A percentile compares a stretch with the other conserved stretches of the same genome.
Conservation (phyloP, 2,888 invertebrate genomes). For the Cephonodes hylas region DNA sequence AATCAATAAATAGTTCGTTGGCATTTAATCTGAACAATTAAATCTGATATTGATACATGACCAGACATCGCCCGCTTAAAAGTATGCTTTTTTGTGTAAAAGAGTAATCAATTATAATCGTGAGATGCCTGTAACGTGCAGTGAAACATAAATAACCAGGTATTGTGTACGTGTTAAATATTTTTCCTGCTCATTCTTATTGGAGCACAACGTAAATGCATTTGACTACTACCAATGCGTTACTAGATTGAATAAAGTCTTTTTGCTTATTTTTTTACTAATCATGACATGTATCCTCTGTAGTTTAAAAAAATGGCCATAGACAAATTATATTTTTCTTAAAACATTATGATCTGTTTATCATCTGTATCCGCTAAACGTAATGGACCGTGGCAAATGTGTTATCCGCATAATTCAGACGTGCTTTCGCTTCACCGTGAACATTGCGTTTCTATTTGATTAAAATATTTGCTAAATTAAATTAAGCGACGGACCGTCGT, state of each 20-base stretch:
- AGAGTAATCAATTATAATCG: background rate
- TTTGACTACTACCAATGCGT: slow-evolving; percentile 10
- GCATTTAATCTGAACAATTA: no score
- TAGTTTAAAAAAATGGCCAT: background rate
- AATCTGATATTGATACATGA: no score
- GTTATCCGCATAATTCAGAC: slow-evolving; percentile 46
- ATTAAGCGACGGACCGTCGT: background rate
- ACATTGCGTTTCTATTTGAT: slow-evolving; percentile 20
- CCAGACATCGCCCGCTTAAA: no score
- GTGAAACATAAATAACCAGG: background rate
- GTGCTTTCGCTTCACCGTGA: slow-evolving; percentile 57
- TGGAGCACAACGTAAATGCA: slow-evolving; percentile 19
- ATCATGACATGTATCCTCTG: background rate
- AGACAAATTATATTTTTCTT: slow-evolving; percentile 2
- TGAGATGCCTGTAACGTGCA: background rate
- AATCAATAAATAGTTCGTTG: no score
- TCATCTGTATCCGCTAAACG: slow-evolving; percentile 28
- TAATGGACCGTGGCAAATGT: slow-evolving; percentile 56
- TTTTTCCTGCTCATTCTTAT: slow-evolving; percentile 4
- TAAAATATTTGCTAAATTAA: slow-evolving; percentile 19
- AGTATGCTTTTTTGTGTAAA: background rate
- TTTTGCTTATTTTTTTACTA: background rate
- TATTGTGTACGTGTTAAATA: background rate
- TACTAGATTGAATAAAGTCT: background rate
- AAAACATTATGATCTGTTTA: slow-evolving; percentile 13